Percentiles rank a stretch among this genome's conserved stretches.
Conservation (phyloP, 2,113 vertebrate species). For the Corvus cornix region DNA sequence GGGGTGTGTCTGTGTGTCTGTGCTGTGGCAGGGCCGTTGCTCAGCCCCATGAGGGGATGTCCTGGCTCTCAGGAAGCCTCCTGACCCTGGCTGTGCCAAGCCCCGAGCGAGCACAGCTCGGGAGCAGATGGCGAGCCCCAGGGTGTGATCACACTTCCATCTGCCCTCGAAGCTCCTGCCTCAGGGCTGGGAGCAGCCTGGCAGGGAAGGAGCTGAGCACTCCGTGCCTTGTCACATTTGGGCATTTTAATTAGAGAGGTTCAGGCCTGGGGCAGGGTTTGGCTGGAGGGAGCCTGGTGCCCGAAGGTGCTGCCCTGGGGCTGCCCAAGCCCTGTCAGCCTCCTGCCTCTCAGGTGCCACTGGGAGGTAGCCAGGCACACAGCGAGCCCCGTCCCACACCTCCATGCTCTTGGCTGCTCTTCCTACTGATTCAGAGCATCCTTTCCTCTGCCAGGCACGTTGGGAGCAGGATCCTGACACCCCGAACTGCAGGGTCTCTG, state of each 20-base stretch:
- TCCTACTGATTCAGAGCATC: background rate
- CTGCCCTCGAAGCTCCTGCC: constrained; percentile 3
- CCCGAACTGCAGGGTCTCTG: background rate
- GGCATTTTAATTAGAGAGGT: background rate
- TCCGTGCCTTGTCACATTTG: rapidly evolving
- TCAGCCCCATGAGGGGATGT: background rate
- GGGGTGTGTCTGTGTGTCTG: background rate
- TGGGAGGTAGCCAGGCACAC: background rate
- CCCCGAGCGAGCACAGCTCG: background rate
- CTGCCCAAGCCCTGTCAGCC: background rate
- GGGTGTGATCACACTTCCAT: background rate
- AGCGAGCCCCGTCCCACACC: background rate
- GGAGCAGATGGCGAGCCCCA: constrained; percentile 7
- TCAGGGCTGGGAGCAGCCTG: background rate
- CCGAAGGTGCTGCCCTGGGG: background rate
- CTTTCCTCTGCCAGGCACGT: background rate
- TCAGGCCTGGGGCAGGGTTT: background rate
- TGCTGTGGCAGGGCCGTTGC: background rate
- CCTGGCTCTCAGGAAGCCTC: background rate
- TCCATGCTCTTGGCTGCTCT: background rate
- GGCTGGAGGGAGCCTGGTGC: background rate
- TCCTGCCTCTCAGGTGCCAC: background rate
- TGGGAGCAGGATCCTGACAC: background rate
- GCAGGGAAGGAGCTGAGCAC: background rate
- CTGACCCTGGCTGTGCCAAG: background rate